Evolutionary conservation across 2,797 vertebrate species (phyloP).

Genomic region (Phoebastria nigripes): DNA sequence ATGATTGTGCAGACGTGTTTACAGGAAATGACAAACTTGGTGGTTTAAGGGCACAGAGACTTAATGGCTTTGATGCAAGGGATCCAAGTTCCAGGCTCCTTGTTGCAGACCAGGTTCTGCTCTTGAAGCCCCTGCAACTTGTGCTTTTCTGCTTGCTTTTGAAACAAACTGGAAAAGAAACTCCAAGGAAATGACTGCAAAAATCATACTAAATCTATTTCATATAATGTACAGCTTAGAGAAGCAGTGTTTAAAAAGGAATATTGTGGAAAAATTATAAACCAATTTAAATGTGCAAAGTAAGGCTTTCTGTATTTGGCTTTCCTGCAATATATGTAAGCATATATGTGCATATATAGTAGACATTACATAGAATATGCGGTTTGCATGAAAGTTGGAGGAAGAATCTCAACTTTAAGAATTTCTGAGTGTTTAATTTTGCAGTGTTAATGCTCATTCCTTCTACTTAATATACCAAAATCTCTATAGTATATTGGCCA

Average conservation of each 20-base stretch:
- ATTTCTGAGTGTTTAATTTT: background rate
- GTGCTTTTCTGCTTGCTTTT: background rate
- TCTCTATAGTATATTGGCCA: background rate
- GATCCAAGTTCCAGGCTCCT: background rate
- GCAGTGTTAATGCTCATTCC: background rate
- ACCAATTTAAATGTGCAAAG: no score
- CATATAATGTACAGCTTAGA: background rate
- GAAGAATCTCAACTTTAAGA: background rate
- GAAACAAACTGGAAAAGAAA: background rate
- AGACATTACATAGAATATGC: background rate
- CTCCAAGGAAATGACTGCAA: background rate
- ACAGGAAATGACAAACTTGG: background rate
- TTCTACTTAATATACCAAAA: background rate
- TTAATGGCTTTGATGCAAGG: background rate
- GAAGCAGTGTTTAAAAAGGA: background rate
- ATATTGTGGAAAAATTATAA: background rate
- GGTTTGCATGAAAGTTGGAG: background rate
- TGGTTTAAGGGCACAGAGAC: background rate
- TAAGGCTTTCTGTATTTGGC: background rate
- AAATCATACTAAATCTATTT: background rate
- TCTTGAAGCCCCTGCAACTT: background rate
- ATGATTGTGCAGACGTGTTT: background rate
- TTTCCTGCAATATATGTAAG: background rate
- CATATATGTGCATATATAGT: background rate
- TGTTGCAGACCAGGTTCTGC: background rate